phyloP scores from a whole-genome alignment of 1,140 invertebrate species.

The Geopemphigus sp. region DNA sequence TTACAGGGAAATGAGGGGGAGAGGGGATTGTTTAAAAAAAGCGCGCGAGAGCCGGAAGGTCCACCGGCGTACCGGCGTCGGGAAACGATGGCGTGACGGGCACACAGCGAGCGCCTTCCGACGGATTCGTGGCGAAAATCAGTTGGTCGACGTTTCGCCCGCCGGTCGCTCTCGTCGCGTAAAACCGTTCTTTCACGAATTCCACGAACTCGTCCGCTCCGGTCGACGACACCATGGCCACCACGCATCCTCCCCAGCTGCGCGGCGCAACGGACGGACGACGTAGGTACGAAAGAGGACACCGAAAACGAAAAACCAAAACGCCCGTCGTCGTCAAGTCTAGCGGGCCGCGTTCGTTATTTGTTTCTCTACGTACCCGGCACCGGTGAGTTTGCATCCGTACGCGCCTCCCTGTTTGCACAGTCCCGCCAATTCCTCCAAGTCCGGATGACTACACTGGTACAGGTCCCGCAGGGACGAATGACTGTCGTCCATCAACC shows the following conservation, averaged over 20 bases:
- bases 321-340: too few relatives aligned
- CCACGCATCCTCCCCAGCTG: conserved; percentile 94
- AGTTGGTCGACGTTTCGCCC: background rate
- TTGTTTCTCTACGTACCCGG: too few relatives aligned
- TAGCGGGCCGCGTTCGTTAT: too few relatives aligned
- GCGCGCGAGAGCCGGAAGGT: background rate
- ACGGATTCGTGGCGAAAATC: conserved; percentile 28
- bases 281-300: too few relatives aligned
- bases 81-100: background rate
- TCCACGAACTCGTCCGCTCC: conserved; percentile 69
- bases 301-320: too few relatives aligned
- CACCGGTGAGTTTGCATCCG: conserved; percentile 89
- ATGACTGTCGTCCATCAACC: conserved; percentile 88
- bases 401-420: conserved; percentile 71
- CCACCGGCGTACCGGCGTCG: too few relatives aligned
- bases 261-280: conserved; percentile 51
- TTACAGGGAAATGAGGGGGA: too few relatives aligned
- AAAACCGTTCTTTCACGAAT: conserved; percentile 70
- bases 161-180: conserved; percentile 55
- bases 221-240: conserved; percentile 74
- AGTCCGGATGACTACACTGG: conserved; percentile 87
- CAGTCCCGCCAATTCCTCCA: conserved; percentile 80
- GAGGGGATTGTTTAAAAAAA: too few relatives aligned
- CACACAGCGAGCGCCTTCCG: conserved; percentile 18
- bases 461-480: conserved; percentile 79